A percentile compares a stretch with the other conserved stretches of the same genome.
Evolutionary conservation across 2,888 invertebrate species (phyloP).

Genomic region (Cheilosia variabilis): DNA sequence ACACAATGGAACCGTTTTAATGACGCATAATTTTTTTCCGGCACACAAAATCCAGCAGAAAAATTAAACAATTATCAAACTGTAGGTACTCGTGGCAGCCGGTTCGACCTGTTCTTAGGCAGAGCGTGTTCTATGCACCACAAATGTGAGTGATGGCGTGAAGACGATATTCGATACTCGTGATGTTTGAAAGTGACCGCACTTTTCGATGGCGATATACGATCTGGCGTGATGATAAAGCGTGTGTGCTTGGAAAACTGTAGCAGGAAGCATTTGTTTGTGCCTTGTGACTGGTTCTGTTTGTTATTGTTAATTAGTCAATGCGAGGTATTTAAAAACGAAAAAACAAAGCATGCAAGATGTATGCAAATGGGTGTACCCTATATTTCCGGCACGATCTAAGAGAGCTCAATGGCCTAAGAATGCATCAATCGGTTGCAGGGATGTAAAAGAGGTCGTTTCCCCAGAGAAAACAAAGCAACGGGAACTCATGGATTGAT

Average conservation of each 20-base stretch:
- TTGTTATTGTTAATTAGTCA: conserved; percentile 11
- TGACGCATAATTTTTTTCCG: conserved; percentile 33
- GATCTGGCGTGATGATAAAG: conserved; percentile 8
- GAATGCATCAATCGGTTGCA: too few relatives aligned
- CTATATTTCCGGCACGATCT: too few relatives aligned
- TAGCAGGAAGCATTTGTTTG: conserved; percentile 1
- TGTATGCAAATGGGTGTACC: background rate
- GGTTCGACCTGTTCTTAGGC: conserved; percentile 13
- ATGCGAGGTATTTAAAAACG: background rate
- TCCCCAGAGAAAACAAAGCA: too few relatives aligned
- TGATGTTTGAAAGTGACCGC: conserved; percentile 36
- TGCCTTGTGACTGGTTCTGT: background rate
- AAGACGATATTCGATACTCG: conserved; percentile 49
- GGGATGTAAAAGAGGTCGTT: too few relatives aligned
- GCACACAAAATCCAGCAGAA: conserved; percentile 22
- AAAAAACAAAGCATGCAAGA: background rate
- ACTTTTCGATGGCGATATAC: background rate
- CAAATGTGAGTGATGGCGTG: background rate
- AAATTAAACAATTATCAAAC: conserved; percentile 18
- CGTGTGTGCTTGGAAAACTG: background rate
- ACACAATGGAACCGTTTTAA: conserved; percentile 28
- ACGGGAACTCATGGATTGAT: too few relatives aligned
- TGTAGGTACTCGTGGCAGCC: background rate
- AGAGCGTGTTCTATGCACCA: background rate
- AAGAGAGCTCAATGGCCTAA: too few relatives aligned